These are phyloP conservation scores for Neodiprion fabricii DNA, from an alignment of 1,140 invertebrate genomes.

Conservation along the genomic window DNA sequence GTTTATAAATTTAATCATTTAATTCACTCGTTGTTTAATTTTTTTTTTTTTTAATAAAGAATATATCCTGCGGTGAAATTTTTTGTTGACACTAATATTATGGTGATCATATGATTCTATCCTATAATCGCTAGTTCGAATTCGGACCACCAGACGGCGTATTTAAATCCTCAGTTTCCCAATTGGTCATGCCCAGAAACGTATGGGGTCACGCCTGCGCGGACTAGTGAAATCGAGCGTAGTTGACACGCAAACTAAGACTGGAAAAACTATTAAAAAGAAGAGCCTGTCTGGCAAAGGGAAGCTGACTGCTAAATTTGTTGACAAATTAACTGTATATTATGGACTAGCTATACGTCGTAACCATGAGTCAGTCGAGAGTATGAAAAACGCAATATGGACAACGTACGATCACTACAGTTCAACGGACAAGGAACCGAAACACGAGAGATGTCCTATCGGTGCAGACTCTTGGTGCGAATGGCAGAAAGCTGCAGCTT, in stretches of 20 bases:
- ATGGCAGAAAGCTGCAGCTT: conserved; percentile 24
- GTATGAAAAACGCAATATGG: conserved; percentile 47
- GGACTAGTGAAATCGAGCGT: conserved; percentile 27
- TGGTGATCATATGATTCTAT: too few relatives aligned
- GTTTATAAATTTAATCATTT: too few relatives aligned
- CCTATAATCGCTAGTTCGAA: too few relatives aligned
- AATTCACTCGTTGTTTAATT: too few relatives aligned
- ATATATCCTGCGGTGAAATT: too few relatives aligned
- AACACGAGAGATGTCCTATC: conserved; percentile 35
- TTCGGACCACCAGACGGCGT: too few relatives aligned
- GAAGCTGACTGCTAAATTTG: conserved; percentile 32
- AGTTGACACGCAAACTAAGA: conserved; percentile 19
- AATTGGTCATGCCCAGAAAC: too few relatives aligned
- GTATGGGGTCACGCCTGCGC: conserved; percentile 20
- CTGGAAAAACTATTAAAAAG: conserved; percentile 17
- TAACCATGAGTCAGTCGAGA: conserved; percentile 15
- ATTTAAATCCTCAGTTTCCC: too few relatives aligned
- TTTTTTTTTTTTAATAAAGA: too few relatives aligned
- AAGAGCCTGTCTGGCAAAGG: conserved; percentile 16
- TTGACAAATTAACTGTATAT: conserved; percentile 37
- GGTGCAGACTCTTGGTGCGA: conserved; percentile 28
- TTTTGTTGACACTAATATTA: too few relatives aligned
- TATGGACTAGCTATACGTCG: conserved; percentile 43
- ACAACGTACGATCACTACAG: conserved; percentile 42
- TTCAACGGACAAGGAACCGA: conserved; percentile 35